These are phyloP conservation scores for Psephotus haematonotus DNA, from an alignment of 2,113 vertebrate species.

Conservation along the genomic window DNA sequence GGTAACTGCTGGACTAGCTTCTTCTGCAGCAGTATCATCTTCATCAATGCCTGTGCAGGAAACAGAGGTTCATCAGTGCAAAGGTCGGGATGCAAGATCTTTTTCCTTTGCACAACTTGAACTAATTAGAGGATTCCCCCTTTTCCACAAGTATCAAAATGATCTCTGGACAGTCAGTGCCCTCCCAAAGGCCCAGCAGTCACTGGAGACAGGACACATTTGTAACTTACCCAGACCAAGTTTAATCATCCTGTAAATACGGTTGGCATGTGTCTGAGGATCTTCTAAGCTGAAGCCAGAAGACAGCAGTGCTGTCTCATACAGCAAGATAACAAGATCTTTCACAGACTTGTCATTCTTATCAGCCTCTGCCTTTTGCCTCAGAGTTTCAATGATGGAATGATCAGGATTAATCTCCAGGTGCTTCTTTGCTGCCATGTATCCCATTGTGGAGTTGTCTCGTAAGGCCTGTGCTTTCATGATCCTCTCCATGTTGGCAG, in stretches of 20 bases:
- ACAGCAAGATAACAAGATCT: constrained; percentile 85
- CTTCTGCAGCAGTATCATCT: constrained; percentile 86
- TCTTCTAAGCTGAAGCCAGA: constrained; percentile 86
- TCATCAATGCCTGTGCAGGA: constrained; percentile 88
- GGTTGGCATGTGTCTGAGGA: constrained; percentile 85
- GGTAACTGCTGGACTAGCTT: constrained; percentile 74
- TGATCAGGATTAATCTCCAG: constrained; percentile 84
- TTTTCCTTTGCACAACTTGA: neutral
- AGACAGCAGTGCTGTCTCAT: constrained; percentile 81
- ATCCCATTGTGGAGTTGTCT: constrained; percentile 87
- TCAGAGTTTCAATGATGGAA: constrained; percentile 81
- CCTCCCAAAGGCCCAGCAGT: fast-evolving
- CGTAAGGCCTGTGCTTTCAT: constrained; percentile 84
- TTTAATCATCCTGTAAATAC: constrained; percentile 93
- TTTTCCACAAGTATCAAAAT: neutral
- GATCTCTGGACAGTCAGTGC: fast-evolving
- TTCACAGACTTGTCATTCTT: constrained; percentile 89
- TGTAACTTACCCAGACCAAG: constrained; percentile 86
- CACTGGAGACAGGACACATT: fast-evolving
- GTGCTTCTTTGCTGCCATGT: constrained; percentile 88
- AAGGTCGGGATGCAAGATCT: neutral
- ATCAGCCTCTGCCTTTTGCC: constrained; percentile 86
- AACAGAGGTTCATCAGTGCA: fast-evolving
- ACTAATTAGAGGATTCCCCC: fast-evolving
- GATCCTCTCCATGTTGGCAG: constrained; percentile 88